Percentiles rank a stretch among this genome's conserved stretches.
These are phyloP conservation scores for Unio delphinus DNA, from an alignment of 2,888 invertebrate genomes.

Conservation along the genomic window DNA sequence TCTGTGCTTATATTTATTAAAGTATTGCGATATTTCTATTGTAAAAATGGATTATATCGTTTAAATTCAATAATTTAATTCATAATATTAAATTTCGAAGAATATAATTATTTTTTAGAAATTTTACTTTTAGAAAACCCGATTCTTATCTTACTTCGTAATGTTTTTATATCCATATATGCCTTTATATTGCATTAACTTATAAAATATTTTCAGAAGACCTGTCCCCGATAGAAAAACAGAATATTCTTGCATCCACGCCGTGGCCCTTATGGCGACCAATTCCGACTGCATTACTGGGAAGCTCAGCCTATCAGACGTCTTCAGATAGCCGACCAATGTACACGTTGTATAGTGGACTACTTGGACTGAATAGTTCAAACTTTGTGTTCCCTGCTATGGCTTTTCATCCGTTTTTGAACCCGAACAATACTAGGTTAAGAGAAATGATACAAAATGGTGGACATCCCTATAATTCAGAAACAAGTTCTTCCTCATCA, in stretches of 20 bases:
- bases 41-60: too few relatives aligned
- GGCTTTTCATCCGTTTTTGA: constrained; percentile 44
- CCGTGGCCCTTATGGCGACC: constrained; percentile 57
- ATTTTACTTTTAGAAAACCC: too few relatives aligned
- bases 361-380: constrained; percentile 51
- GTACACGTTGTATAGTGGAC: constrained; percentile 54
- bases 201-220: constrained; percentile 46
- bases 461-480: constrained; percentile 32
- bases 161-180: neutral
- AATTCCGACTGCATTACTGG: constrained; percentile 47
- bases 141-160: constrained; percentile 2
- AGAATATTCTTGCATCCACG: constrained; percentile 43
- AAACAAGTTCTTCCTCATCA: constrained; percentile 17
- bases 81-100: too few relatives aligned
- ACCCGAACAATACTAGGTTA: constrained; percentile 36
- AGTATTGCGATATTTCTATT: too few relatives aligned
- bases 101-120: too few relatives aligned
- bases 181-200: neutral
- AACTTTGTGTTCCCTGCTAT: constrained; percentile 48
- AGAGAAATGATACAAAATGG: constrained; percentile 35
- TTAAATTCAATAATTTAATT: too few relatives aligned
- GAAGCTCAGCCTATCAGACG: constrained; percentile 36
- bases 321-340: constrained; percentile 37
- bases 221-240: constrained; percentile 46
- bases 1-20: too few relatives aligned